Evolutionary conservation across 2,113 vertebrate genomes (phyloP), one percentile per base, ranked within the genome.

Genomic region (Chaetura pelagica): DNA sequence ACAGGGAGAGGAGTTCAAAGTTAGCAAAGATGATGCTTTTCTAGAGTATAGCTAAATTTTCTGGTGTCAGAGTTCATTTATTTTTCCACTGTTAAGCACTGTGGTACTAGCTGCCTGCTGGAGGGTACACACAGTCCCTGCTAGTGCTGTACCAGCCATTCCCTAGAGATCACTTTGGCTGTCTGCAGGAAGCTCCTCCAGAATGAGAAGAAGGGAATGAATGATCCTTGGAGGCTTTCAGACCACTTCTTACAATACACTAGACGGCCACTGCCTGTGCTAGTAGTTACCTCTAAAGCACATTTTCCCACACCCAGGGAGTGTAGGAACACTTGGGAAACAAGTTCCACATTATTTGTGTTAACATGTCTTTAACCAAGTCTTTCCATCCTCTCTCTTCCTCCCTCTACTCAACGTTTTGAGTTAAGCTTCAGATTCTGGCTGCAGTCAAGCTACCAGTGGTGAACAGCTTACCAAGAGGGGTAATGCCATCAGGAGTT

Each of bases 111-210:
- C 26, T 78, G 85, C 63, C 61, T 6, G 23, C 20, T 48, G 38
- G 27, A 57, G 38, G 42, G 38, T 3, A 15, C 20, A 3, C 0
- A 2, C 1, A 9, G 48, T 19, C 48, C 23, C n/a, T 5, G 6
- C 34, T 19, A 4, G 4, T 1, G 24, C 2, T 6, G 19, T 14
- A 16, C 17, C 20, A 19, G 22, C 52, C 2, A 42, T 0, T 38
- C 72, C 52, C 35, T 12, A 16, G 24, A 13, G n/a, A 21, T 16
- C 11, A 1, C 49, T n/a, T 2, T 27, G 59, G 20, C 4, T 29
- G 62, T 18, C 52, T 51, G 8, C 19, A 9, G 76, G 62, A 32
- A 10, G 19, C 15, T 32, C 9, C 24, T 58, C 55, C 20, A 14
- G 18, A 44, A 29, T 2, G n/a, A 72, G 61, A 74, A 76, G 27